Evolutionary conservation across 2,888 invertebrate species (phyloP), one percentile per base, ranked within the genome.

Genomic region (Nemapogon koenigi): DNA sequence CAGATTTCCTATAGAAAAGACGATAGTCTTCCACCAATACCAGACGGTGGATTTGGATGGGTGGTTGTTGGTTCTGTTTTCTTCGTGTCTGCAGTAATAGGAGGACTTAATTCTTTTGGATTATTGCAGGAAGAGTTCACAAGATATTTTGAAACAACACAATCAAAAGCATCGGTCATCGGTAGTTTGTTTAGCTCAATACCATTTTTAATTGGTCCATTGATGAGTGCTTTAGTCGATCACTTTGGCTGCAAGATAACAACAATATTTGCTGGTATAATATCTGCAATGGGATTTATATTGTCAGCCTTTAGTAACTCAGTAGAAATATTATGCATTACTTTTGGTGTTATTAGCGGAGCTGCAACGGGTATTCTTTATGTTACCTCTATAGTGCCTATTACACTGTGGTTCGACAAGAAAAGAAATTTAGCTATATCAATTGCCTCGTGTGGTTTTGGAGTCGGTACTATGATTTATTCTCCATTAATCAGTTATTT

Each of bases 51-150:
- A 1, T 93, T 90, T 88, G 92, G 93, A 0, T 94, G 94, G 94
- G 84, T 93, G 18, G 89, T 97, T 0, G 95, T 97, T 0, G 69
- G 87, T 8, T 85, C 94, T 3, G 90, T 94, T 0, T 85, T 97
- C 46, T 60, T 93, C 16, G 86, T 93, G n/a, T 91, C 93, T 26
- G 84, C 93, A 48, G 89, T 96, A 39, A 92, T 93, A 25, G 97
- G 97, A 59, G 97, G 97, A 0, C 82, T 95, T 28, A 91, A 95
- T 62, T 93, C 94, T 1, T 96, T 96, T 56, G 97, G 97, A 1
- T 79, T 95, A 6, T 75, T 97, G 8, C 94, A 90, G 56, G 87
- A 90, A 10, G 88, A 92, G 55, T 87, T 96, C 50, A 79, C 90
- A 13, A 65, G 82, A 6, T 87, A 89, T 52, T 96, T 94, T 56